phyloP scores from a whole-genome alignment of 1,140 invertebrate species.

The Gonatopus flavifemur region DNA sequence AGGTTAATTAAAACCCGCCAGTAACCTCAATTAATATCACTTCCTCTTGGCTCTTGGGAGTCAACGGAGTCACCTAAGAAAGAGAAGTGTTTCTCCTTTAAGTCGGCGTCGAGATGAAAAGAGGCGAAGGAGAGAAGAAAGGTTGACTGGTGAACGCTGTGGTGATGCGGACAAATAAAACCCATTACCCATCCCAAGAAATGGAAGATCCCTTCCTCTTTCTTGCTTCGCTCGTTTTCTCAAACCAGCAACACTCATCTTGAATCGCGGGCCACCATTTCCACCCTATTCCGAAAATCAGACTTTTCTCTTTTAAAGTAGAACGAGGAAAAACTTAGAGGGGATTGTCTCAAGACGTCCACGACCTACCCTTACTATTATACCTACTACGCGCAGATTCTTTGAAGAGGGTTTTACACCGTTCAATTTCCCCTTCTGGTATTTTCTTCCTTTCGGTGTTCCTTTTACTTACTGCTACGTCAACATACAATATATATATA shows the following conservation, averaged over 20 bases:
- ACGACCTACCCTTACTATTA: slow-evolving; percentile 53
- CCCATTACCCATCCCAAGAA: slow-evolving; percentile 50
- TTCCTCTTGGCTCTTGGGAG: slow-evolving; percentile 14
- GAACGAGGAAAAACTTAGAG: slow-evolving; percentile 48
- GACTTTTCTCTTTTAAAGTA: slow-evolving; percentile 39
- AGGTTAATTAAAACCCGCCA: slow-evolving; percentile 54
- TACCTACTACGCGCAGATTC: slow-evolving; percentile 31
- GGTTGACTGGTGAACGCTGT: slow-evolving; percentile 24
- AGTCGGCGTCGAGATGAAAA: slow-evolving; percentile 23
- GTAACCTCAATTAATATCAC: slow-evolving; percentile 56
- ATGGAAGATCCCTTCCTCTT: neutral
- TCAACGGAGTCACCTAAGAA: slow-evolving; percentile 8
- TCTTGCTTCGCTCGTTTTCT: slow-evolving; percentile 2
- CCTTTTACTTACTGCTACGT: slow-evolving; percentile 16
- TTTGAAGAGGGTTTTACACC: slow-evolving; percentile 30
- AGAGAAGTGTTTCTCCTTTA: slow-evolving; percentile 7
- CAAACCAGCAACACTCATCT: too few relatives aligned
- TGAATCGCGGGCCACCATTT: too few relatives aligned
- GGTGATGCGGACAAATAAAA: slow-evolving; percentile 49
- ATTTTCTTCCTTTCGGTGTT: slow-evolving; percentile 20
- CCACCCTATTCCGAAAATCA: slow-evolving; percentile 6
- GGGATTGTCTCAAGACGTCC: slow-evolving; percentile 44
- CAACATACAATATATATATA: too few relatives aligned
- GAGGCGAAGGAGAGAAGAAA: slow-evolving; percentile 19
- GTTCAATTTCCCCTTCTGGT: slow-evolving; percentile 16